Evolutionary conservation across 2,113 vertebrate species (phyloP).

Genomic region (Pagrus major): DNA sequence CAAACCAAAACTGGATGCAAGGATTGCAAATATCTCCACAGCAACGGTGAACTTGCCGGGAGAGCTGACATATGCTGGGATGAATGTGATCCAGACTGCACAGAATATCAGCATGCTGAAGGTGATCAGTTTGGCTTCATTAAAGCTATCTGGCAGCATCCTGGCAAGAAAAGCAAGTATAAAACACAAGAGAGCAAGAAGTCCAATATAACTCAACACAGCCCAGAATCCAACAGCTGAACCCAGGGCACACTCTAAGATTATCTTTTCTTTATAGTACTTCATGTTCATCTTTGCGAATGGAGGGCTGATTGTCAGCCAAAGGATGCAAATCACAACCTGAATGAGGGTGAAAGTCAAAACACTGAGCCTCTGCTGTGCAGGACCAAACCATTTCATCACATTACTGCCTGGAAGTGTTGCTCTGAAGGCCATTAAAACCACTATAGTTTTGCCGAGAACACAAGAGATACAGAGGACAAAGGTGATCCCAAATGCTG

Average conservation of each 20-base stretch:
- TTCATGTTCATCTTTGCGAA: constrained; percentile 70
- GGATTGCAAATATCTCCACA: constrained; percentile 77
- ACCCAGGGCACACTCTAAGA: constrained; percentile 74
- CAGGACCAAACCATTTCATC: constrained; percentile 75
- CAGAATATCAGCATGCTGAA: constrained; percentile 81
- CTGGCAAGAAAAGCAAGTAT: constrained; percentile 74
- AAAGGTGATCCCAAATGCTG: constrained; percentile 76
- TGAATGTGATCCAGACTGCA: constrained; percentile 76
- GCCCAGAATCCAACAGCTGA: constrained; percentile 75
- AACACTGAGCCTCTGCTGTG: constrained; percentile 70
- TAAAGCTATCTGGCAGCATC: constrained; percentile 75
- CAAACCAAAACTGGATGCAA: constrained; percentile 74
- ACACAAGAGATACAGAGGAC: constrained; percentile 79
- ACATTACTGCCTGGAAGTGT: constrained; percentile 68
- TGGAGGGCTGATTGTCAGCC: constrained; percentile 64
- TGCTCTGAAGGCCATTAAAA: constrained; percentile 77
- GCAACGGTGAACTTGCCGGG: constrained; percentile 79
- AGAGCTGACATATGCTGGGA: constrained; percentile 77
- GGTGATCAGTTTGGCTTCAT: constrained; percentile 76
- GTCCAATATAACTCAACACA: constrained; percentile 70
- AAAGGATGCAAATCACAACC: constrained; percentile 69
- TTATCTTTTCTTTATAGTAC: constrained; percentile 70
- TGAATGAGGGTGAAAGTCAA: constrained; percentile 68
- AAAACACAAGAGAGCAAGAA: constrained; percentile 74
- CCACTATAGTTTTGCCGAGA: constrained; percentile 76